Evolutionary conservation across 1,140 invertebrate species (phyloP), one percentile per base, ranked within the genome.

Genomic region (Hyposmocoma kahamanoa): DNA sequence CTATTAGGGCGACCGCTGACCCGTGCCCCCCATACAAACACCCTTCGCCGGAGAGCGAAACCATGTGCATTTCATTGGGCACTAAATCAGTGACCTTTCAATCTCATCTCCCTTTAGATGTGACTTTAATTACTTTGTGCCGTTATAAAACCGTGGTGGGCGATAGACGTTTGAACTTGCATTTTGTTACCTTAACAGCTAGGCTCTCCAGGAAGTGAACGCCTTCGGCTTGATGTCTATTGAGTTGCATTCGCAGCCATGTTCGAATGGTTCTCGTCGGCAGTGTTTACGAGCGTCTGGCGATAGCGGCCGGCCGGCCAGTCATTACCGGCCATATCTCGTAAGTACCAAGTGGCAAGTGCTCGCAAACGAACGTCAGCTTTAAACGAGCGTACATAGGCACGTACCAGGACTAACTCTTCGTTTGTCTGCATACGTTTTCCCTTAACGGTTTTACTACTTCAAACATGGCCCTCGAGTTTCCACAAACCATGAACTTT

Each of bases 291-390:
- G 81, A 84, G 74, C 72, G 68, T 50, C 71, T 62, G 58, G 62
- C 76, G 78, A 82, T 79, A 78, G 65, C 70, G 65, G 58, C 62
- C 63, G 62, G 59, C 67, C 61, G 63, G 59, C 67, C 61, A 66
- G 64, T 81, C 79, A 81, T 81, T 80, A 83, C 67, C 63, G 62
- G 58, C 72, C 71, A 81, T 83, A 78, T 81, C 79, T 84, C 70
- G 72, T 73, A 70, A 72, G 69, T 62, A 76, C 76, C 76, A 77
- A 83, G 80, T 81, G 67, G 75, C 62, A 70, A 79, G 68, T 62
- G 66, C 69, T 75, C 69, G 69, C 68, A 62, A 70, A 65, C 72
- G 55, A 67, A 74, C 65, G 62, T 72, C 71, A 62, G 64, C 65
- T 75, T 62, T 66, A 69, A 79, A 78, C 65, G 67, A 65, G 56